These are phyloP conservation scores for Marasmarcha lunaedactyla DNA, from an alignment of 2,888 invertebrate species.

Conservation along the genomic window DNA sequence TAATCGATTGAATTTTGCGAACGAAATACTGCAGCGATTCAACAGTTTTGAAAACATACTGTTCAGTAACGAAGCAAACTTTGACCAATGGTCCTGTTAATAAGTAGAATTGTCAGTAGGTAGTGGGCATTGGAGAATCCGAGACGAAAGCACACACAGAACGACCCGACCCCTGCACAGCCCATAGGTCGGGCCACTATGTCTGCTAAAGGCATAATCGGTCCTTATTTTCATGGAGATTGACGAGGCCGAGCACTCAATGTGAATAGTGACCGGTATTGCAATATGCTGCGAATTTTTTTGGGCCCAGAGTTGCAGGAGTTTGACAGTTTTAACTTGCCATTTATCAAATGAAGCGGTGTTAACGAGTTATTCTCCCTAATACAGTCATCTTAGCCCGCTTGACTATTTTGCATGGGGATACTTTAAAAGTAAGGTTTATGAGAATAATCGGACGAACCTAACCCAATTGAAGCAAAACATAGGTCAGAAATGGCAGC, in stretches of 20 bases:
- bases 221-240: slow-evolving; percentile 10
- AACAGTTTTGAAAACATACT: slow-evolving; percentile 11
- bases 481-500: slow-evolving; percentile 15
- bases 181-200: slow-evolving; percentile 7
- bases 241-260: slow-evolving; percentile 12
- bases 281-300: slow-evolving; percentile 16
- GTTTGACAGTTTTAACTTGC: slow-evolving; percentile 14
- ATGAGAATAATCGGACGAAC: slow-evolving; percentile 14
- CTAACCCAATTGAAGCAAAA: slow-evolving; percentile 14
- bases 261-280: slow-evolving; percentile 19
- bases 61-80: slow-evolving; percentile 13
- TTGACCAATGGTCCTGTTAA: slow-evolving; percentile 13
- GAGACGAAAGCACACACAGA: slow-evolving; percentile 13
- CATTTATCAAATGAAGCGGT: slow-evolving; percentile 12
- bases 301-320: slow-evolving; percentile 14
- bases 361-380: slow-evolving; percentile 14
- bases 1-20: slow-evolving; percentile 12
- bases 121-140: slow-evolving; percentile 14
- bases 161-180: slow-evolving; percentile 13
- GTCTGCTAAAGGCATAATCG: slow-evolving; percentile 5
- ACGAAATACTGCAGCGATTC: slow-evolving; percentile 11
- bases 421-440: slow-evolving; percentile 13
- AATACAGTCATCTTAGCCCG: slow-evolving; percentile 12
- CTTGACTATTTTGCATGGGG: slow-evolving; percentile 11
- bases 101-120: slow-evolving; percentile 10